Conservation (phyloP, 2,113 vertebrate genomes). For the Damaliscus lunatus region DNA sequence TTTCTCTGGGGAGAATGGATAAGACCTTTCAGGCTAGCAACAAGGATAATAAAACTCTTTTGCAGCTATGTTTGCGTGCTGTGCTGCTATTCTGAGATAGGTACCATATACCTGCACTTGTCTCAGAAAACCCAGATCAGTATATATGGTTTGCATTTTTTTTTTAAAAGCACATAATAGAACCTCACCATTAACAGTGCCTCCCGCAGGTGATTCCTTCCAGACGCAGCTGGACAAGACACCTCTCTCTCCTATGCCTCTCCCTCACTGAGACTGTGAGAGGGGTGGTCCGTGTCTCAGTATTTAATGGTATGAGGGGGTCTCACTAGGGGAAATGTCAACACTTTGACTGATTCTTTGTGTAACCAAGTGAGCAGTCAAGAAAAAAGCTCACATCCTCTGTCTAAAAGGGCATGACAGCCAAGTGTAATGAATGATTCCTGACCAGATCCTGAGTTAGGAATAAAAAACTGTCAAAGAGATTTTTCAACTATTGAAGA, state of each 20-base stretch:
- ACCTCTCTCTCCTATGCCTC: background rate
- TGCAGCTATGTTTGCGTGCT: background rate
- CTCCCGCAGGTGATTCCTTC: background rate
- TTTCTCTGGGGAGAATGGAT: background rate
- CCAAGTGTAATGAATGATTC: background rate
- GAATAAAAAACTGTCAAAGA: background rate
- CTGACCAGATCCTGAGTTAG: background rate
- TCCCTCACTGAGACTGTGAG: background rate
- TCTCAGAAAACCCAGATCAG: background rate
- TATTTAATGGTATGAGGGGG: background rate
- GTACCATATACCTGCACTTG: background rate
- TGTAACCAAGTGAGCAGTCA: background rate
- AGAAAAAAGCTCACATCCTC: background rate
- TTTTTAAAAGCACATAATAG: background rate
- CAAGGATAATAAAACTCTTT: background rate
- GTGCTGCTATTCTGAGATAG: background rate
- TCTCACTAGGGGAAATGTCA: background rate
- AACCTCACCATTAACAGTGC: background rate
- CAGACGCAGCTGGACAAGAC: background rate
- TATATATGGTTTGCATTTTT: background rate
- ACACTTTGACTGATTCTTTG: conserved; percentile 7
- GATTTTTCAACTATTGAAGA: background rate
- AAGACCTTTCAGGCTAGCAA: background rate
- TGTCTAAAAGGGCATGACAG: background rate
- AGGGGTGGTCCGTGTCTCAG: background rate